phyloP scores from a whole-genome alignment of 1,140 invertebrate genomes.

The Teleogryllus occipitalis region DNA sequence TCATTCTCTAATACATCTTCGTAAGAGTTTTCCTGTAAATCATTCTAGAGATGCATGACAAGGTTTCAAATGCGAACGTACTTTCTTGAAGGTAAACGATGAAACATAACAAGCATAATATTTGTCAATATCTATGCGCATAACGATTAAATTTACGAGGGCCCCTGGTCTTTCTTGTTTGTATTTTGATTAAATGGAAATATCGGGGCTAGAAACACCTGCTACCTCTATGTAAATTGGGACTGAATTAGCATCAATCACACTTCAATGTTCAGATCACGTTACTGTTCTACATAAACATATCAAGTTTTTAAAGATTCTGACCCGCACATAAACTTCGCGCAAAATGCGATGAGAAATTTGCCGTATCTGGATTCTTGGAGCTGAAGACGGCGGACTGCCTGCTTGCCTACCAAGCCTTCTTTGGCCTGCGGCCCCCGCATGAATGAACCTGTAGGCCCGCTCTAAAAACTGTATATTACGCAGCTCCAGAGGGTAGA shows the following conservation, averaged over 20 bases:
- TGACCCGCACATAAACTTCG: neutral
- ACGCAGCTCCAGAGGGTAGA: no score
- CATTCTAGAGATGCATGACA: neutral
- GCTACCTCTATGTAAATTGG: neutral
- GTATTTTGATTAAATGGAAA: neutral
- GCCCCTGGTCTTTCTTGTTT: neutral
- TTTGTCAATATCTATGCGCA: slow-evolving; percentile 4
- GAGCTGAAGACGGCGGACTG: no score
- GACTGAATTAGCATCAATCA: neutral
- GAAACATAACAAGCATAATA: neutral
- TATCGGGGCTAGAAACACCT: neutral
- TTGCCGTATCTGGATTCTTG: neutral
- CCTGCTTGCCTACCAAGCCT: no score
- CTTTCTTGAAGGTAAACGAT: neutral
- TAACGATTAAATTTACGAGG: neutral
- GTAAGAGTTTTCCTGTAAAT: neutral
- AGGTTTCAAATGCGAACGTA: neutral
- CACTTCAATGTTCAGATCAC: neutral
- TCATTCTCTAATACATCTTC: neutral
- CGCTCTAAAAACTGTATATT: no score
- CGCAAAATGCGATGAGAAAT: neutral
- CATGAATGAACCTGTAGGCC: no score
- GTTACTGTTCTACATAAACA: neutral
- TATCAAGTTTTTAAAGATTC: neutral
- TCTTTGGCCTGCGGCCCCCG: no score